phyloP scores from a whole-genome alignment of 2,113 vertebrate species.

The Morone chrysops region DNA sequence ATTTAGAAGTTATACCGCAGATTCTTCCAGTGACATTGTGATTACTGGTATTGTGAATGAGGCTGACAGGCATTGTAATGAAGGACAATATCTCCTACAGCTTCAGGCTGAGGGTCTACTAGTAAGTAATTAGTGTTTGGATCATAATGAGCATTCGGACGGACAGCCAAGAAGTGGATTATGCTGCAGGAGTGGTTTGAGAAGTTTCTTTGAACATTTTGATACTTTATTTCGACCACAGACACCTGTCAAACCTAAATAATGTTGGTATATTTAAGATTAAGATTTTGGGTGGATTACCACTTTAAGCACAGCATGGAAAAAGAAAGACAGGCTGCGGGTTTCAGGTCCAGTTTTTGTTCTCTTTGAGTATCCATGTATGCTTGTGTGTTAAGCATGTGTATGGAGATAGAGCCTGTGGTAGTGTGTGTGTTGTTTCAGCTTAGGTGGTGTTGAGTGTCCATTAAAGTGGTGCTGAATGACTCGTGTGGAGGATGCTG shows the following conservation, averaged over 20 bases:
- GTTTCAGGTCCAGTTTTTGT: not conserved
- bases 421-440: conserved; percentile 26
- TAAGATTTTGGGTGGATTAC: not conserved
- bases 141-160: not conserved
- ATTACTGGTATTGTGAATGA: conserved; percentile 23
- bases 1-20: conserved; percentile 11
- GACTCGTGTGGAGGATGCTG: not conserved
- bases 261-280: not conserved
- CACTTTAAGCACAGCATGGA: conserved; percentile 10
- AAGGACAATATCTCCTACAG: conserved; percentile 17
- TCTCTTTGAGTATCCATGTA: not conserved
- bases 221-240: not conserved
- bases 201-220: conserved; percentile 11
- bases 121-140: not conserved
- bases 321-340: conserved; percentile 8
- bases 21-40: conserved; percentile 9
- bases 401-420: not conserved
- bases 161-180: not conserved
- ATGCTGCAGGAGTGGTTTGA: not conserved
- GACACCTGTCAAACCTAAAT: not conserved
- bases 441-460: not conserved
- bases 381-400: conserved; percentile 19
- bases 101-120: not conserved
- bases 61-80: conserved; percentile 21
- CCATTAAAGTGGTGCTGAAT: conserved; percentile 12